Conservation (phyloP, 2,888 invertebrate genomes). For the Anoplius nigerrimus region DNA sequence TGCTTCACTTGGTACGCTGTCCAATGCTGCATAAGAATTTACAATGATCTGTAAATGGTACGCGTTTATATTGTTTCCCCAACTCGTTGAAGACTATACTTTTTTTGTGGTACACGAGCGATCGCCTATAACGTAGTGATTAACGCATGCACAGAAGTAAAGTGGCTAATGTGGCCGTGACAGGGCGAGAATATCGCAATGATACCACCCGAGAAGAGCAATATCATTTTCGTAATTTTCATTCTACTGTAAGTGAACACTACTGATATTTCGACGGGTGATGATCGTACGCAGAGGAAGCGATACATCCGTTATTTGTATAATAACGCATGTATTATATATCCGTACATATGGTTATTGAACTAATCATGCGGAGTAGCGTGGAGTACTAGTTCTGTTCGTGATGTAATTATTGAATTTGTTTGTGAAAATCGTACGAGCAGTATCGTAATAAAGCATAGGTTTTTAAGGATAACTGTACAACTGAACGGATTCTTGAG, state of each 20-base stretch:
- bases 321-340: slow-evolving; percentile 48
- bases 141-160: no score
- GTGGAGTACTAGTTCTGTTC: slow-evolving; percentile 47
- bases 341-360: slow-evolving; percentile 48
- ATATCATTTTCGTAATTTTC: no score
- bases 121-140: no score
- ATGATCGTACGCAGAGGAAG: slow-evolving; percentile 46
- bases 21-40: not conserved
- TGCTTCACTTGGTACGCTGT: slow-evolving; percentile 51
- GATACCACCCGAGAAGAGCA: no score
- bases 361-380: slow-evolving; percentile 46
- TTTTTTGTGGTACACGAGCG: no score
- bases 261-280: slow-evolving; percentile 16
- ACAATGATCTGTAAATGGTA: not conserved
- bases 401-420: slow-evolving; percentile 41
- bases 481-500: slow-evolving; percentile 48
- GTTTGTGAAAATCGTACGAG: slow-evolving; percentile 50
- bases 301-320: slow-evolving; percentile 45
- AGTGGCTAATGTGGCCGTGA: no score
- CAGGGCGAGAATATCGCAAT: no score
- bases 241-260: slow-evolving; percentile 11
- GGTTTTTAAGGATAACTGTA: slow-evolving; percentile 49
- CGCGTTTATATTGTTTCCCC: not conserved
- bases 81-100: not conserved
- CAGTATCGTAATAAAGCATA: slow-evolving; percentile 49